These are phyloP conservation scores for Cassiopea andromeda DNA, from an alignment of 30 jellyfish, hydroid and myxozoan genomes.

Conservation along the genomic window DNA sequence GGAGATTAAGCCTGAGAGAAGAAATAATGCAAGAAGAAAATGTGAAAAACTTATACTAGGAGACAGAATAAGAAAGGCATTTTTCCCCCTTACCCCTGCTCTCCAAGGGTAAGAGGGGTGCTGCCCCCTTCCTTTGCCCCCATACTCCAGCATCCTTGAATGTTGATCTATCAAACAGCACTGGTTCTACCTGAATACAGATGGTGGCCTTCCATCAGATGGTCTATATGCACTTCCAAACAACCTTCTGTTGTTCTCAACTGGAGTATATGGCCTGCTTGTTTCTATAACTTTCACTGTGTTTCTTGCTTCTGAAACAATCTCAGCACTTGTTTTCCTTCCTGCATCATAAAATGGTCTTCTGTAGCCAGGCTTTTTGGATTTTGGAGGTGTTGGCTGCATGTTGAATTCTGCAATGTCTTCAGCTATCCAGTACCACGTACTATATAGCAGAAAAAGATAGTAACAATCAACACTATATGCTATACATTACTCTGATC, in stretches of 20 bases:
- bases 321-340: slow-evolving; percentile 92
- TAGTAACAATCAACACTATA: neutral
- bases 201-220: slow-evolving; percentile 84
- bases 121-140: too few species aligned
- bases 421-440: neutral
- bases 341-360: slow-evolving; percentile 93
- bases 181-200: slow-evolving; percentile 73
- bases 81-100: too few species aligned
- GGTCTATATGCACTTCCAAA: slow-evolving; percentile 49
- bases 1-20: too few species aligned
- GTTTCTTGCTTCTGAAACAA: slow-evolving; percentile 94
- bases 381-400: slow-evolving; percentile 97
- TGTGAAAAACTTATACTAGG: too few species aligned
- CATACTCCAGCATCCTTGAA: neutral
- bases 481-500: too few species aligned
- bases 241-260: slow-evolving; percentile 69
- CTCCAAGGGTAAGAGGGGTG: too few species aligned
- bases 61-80: too few species aligned
- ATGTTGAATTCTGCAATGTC: neutral
- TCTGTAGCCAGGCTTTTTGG: slow-evolving; percentile 64
- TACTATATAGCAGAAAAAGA: neutral
- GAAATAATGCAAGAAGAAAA: too few species aligned
- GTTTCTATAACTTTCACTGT: slow-evolving; percentile 82
- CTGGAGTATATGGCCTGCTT: slow-evolving; percentile 93
- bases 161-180: neutral